These are phyloP conservation scores for Anhinga rufa DNA, from an alignment of 2,113 vertebrate genomes.

Conservation along the genomic window DNA sequence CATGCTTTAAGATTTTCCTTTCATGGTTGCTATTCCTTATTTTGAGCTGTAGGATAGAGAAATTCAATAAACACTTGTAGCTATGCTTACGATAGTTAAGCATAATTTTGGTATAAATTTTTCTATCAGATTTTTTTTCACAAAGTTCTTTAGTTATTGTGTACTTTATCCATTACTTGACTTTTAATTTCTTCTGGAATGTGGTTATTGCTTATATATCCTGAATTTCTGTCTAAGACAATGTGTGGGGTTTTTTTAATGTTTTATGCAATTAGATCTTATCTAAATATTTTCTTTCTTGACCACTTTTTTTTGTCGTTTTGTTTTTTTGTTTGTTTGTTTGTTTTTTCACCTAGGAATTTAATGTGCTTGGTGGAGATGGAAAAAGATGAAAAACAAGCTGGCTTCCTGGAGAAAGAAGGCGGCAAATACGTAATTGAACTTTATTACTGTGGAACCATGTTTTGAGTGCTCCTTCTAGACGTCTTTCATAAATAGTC, in stretches of 20 bases:
- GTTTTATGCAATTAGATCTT: not conserved
- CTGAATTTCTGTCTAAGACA: not conserved
- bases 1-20: not conserved
- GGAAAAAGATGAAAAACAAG: conserved; percentile 56
- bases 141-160: not conserved
- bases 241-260: not conserved
- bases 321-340: not conserved
- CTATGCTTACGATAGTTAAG: not conserved
- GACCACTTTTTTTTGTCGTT: not conserved
- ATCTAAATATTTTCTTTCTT: not conserved
- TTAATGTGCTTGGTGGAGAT: conserved; percentile 32
- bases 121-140: not conserved
- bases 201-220: not conserved
- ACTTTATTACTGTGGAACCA: not conserved
- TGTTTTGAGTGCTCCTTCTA: conserved; percentile 21
- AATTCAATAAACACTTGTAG: not conserved
- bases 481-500: not conserved
- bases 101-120: not conserved
- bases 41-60: not conserved
- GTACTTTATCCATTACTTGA: not conserved
- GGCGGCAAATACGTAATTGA: not conserved
- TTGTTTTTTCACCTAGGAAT: conserved; percentile 41
- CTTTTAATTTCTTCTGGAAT: not conserved
- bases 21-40: not conserved
- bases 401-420: conserved; percentile 36